Evolutionary conservation across 2,113 vertebrate genomes (phyloP).

Genomic region (Pungitius pungitius): DNA sequence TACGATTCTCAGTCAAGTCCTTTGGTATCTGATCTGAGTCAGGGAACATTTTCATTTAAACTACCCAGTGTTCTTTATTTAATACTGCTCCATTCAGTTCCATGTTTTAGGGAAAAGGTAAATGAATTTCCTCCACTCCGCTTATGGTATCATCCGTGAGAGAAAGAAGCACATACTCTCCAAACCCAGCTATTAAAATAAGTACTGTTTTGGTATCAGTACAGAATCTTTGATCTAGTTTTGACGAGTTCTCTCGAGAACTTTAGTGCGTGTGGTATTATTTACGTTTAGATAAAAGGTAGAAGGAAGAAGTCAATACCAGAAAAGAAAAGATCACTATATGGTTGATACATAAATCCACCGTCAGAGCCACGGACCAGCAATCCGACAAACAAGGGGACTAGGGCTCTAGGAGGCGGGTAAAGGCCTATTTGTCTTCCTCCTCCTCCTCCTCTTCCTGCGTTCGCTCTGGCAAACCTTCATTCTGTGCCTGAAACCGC

Average conservation of each 20-base stretch:
- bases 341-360: constrained; percentile 9
- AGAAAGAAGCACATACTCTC: neutral
- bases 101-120: neutral
- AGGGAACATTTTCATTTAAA: neutral
- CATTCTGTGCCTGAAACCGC: constrained; percentile 82
- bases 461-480: constrained; percentile 70
- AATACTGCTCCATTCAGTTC: neutral
- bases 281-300: neutral
- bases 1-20: neutral
- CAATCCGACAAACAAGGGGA: constrained; percentile 38
- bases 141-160: neutral
- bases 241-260: neutral
- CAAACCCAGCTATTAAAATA: neutral
- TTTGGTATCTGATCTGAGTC: neutral
- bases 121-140: neutral
- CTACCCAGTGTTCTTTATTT: neutral
- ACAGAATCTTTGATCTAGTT: neutral
- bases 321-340: neutral
- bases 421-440: constrained; percentile 64
- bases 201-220: neutral
- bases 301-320: neutral
- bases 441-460: constrained; percentile 61
- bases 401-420: constrained; percentile 41
- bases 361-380: constrained; percentile 19
- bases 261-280: neutral